Evolutionary conservation across 2,888 invertebrate genomes (phyloP), one percentile per base, ranked within the genome.

Genomic region (Sicus ferrugineus): DNA sequence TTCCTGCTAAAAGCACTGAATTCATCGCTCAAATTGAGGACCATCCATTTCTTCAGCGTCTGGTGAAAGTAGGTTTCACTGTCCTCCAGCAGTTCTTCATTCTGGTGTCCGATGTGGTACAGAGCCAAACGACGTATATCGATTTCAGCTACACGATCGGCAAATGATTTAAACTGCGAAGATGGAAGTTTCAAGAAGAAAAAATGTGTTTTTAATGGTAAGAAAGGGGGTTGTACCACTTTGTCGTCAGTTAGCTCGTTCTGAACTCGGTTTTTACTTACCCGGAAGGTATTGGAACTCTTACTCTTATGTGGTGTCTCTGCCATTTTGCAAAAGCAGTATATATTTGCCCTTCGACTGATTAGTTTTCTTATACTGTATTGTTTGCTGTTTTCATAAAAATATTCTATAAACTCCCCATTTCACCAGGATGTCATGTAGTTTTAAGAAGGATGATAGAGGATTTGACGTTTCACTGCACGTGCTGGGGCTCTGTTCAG

Each of bases 1-100:
- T 93, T 92, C 74, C 89, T 90, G 73, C 91, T 89, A 77, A 97
- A 94, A 66, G 89, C 88, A 59, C 90, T 89, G 83, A 92, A 97
- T 79, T 92, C 91, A 76, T 94, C 90, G 0, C 95, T 93, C 73
- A 95, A 88, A 85, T 97, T 97, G 26, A 97, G 88, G 2, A 92
- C 93, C 79, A 90, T 90, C 96, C 97, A 98, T 88, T 97, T 97
- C 73, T 91, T 90, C 26, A 97, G 83, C 0, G 94, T 90, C 82
- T 94, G 90, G 77, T 90, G 88, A 83, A 98, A 96, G 81, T 91
- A 91, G 0, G 95, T 94, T 79, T 91, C 90, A 64, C 88, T 86
- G 75, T 91, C 91, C 69, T 82, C 83, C 7, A 90, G 90, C 11
- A 89, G 87, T 74, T 90, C 88, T 68, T 92, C 90, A 82, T 95